Conservation (phyloP, 2,888 invertebrate genomes). For the Sinohyriopsis cumingii region DNA sequence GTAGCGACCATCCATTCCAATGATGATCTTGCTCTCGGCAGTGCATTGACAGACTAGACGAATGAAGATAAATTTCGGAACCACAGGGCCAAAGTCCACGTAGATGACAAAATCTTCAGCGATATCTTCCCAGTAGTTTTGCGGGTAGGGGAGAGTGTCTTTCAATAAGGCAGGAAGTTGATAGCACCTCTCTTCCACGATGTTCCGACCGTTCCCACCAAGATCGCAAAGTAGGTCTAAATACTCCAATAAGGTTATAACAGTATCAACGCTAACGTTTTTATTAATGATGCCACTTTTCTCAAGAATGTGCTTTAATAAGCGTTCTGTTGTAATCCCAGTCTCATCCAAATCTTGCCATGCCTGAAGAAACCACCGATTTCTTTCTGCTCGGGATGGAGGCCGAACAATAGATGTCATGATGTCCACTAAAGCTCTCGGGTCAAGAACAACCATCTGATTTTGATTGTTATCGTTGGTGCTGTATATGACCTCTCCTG, state of each 20-base stretch:
- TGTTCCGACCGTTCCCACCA: conserved; percentile 20
- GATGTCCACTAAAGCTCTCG: conserved; percentile 37
- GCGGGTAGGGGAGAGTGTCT: conserved; percentile 23
- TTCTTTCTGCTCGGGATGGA: conserved; percentile 19
- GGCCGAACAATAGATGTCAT: conserved; percentile 25
- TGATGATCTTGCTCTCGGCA: conserved; percentile 19
- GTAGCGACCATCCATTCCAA: conserved; percentile 24
- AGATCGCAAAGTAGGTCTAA: conserved; percentile 27
- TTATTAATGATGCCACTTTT: conserved; percentile 13
- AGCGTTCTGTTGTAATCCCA: conserved; percentile 17
- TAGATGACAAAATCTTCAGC: conserved; percentile 22
- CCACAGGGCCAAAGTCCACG: conserved; percentile 28
- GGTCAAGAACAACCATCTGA: conserved; percentile 40
- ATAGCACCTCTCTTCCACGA: conserved; percentile 20
- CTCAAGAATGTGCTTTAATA: conserved; percentile 23
- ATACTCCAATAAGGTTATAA: conserved; percentile 21
- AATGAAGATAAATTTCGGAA: conserved; percentile 34
- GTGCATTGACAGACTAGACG: conserved; percentile 39
- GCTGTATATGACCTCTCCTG: conserved; percentile 43
- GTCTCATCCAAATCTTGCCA: conserved; percentile 26
- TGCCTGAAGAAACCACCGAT: conserved; percentile 16
- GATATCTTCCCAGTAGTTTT: conserved; percentile 31
- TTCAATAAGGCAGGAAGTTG: conserved; percentile 35
- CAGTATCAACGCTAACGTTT: conserved; percentile 9
- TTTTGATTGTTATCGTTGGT: conserved; percentile 37